Percentiles rank a stretch among this genome's conserved stretches.
Conservation (phyloP, 2,888 invertebrate genomes). For the Eremobia ochroleuca region DNA sequence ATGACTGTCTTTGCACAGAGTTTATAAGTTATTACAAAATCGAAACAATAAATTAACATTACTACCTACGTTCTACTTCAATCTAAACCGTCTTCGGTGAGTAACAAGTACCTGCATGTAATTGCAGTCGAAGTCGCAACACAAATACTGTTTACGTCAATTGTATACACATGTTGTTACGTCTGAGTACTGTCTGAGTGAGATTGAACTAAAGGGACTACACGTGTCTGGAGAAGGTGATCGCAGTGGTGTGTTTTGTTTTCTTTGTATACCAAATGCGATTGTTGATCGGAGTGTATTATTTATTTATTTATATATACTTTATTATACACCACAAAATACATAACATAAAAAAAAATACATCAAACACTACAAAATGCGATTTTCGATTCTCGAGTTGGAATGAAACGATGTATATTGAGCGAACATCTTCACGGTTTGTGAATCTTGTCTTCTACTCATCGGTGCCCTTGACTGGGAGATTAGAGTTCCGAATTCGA, state of each 20-base stretch:
- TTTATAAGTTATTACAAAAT: background rate
- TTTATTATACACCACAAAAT: too few relatives aligned
- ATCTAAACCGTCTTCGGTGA: background rate
- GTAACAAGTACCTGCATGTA: background rate
- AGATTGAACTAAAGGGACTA: conserved; percentile 14
- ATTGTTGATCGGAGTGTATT: too few relatives aligned
- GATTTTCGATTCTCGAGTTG: conserved; percentile 22
- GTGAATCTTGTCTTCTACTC: background rate
- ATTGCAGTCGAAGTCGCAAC: background rate
- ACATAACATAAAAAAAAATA: too few relatives aligned
- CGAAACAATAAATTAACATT: background rate
- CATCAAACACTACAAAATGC: too few relatives aligned
- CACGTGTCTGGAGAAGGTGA: conserved; percentile 22
- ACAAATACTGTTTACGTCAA: conserved; percentile 11
- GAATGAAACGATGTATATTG: conserved; percentile 14
- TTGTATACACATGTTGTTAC: conserved; percentile 31
- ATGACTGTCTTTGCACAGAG: background rate
- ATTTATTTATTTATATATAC: too few relatives aligned
- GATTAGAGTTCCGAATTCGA: background rate
- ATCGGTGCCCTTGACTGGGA: background rate
- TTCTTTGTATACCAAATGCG: conserved; percentile 7
- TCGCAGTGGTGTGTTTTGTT: conserved; percentile 24
- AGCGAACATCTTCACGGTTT: background rate
- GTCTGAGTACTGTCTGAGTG: conserved; percentile 41
- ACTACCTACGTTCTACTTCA: too few relatives aligned